Percentiles rank a stretch among this genome's conserved stretches.
phyloP scores from a whole-genome alignment of 2,113 vertebrate genomes.

The Otis tarda region DNA sequence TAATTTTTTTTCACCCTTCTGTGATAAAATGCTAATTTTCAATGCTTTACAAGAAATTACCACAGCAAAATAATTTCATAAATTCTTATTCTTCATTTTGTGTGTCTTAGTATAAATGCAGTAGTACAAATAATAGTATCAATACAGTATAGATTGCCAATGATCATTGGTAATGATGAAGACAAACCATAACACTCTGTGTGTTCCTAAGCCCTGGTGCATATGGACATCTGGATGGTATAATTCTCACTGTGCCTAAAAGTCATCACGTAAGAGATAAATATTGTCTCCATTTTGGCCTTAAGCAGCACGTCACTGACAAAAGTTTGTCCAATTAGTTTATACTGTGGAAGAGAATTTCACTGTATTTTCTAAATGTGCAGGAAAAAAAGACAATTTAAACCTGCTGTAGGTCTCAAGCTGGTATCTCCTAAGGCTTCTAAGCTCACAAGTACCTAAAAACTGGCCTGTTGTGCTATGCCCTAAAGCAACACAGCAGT shows the following conservation, averaged over 20 bases:
- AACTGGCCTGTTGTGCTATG: conserved; percentile 40
- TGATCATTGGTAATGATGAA: not conserved
- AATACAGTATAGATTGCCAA: too few relatives aligned
- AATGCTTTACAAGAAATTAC: not conserved
- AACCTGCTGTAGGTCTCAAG: conserved; percentile 44
- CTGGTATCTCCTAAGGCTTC: conserved; percentile 57
- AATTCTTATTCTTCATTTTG: not conserved
- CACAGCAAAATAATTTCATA: not conserved
- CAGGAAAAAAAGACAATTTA: conserved; percentile 37
- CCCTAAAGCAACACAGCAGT: conserved; percentile 36
- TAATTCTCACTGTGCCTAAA: conserved; percentile 15
- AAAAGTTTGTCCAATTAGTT: conserved; percentile 53
- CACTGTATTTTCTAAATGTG: conserved; percentile 14
- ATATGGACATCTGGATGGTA: conserved; percentile 6
- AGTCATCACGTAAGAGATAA: not conserved
- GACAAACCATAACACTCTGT: not conserved
- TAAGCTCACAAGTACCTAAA: conserved; percentile 36
- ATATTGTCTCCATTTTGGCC: conserved; percentile 34
- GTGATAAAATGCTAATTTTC: not conserved
- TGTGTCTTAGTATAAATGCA: not conserved
- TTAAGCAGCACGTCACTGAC: conserved; percentile 17
- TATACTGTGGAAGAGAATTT: conserved; percentile 28
- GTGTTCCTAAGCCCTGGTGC: not conserved
- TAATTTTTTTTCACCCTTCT: not conserved
- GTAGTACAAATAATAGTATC: too few relatives aligned